These are phyloP conservation scores for Melanotaenia duboulayi DNA, from an alignment of 2,113 vertebrate genomes.

Conservation along the genomic window DNA sequence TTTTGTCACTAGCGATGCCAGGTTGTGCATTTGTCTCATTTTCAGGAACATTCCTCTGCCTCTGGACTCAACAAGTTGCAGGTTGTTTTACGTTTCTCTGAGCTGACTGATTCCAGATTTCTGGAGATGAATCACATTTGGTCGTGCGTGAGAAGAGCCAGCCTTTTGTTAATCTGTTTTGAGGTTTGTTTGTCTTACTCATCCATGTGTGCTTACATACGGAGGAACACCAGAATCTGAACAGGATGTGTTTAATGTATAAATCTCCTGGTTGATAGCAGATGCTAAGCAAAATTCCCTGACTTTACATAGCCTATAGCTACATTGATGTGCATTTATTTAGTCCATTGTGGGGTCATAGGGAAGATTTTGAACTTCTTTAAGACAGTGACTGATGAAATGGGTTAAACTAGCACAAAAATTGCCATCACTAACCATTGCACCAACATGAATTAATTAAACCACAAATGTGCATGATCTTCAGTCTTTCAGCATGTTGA, in stretches of 20 bases:
- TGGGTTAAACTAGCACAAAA: background rate
- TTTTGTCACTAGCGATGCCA: conserved; percentile 52
- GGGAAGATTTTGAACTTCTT: background rate
- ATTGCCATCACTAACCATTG: background rate
- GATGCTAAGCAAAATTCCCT: conserved; percentile 33
- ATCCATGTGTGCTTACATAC: conserved; percentile 56
- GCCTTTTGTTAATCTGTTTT: conserved; percentile 58
- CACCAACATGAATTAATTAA: conserved; percentile 12
- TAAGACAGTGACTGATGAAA: background rate
- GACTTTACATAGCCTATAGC: background rate
- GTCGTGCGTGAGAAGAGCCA: conserved; percentile 71
- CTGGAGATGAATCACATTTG: conserved; percentile 31
- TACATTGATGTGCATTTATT: background rate
- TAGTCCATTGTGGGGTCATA: background rate
- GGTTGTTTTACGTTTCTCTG: conserved; percentile 41
- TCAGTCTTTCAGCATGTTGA: conserved; percentile 30
- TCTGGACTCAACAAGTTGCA: conserved; percentile 18
- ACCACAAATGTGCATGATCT: conserved; percentile 34
- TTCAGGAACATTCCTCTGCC: conserved; percentile 22
- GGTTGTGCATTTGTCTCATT: conserved; percentile 54
- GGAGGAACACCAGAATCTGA: conserved; percentile 52
- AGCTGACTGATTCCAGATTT: conserved; percentile 64
- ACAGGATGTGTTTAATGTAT: conserved; percentile 55
- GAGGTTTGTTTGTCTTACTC: conserved; percentile 74
- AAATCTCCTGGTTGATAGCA: conserved; percentile 36